Percentiles rank a stretch among this genome's conserved stretches.
Conservation (phyloP, 2,113 vertebrate genomes). For the Anas platyrhynchos region DNA sequence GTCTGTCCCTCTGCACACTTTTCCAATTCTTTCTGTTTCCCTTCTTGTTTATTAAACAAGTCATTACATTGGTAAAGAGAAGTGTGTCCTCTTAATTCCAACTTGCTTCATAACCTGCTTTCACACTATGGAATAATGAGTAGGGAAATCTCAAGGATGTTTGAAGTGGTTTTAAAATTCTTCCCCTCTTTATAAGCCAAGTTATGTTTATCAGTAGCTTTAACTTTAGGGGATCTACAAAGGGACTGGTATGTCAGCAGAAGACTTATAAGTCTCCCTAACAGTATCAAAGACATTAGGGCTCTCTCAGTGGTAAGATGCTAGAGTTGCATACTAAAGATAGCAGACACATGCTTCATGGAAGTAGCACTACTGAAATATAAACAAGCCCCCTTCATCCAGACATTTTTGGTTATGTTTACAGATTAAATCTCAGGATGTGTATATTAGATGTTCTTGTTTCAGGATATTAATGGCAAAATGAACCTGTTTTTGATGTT, state of each 20-base stretch:
- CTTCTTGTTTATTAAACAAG: conserved; percentile 44
- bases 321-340: conserved; percentile 67
- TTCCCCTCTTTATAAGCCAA: conserved; percentile 53
- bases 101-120: conserved; percentile 39
- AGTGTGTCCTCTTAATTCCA: conserved; percentile 16
- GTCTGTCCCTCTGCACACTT: not conserved
- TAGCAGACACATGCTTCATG: conserved; percentile 66
- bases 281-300: conserved; percentile 46
- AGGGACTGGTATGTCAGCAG: conserved; percentile 71
- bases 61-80: not conserved
- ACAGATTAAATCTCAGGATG: conserved; percentile 84
- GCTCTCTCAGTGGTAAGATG: conserved; percentile 36
- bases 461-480: conserved; percentile 80
- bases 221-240: conserved; percentile 67
- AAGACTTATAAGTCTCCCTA: conserved; percentile 63
- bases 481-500: conserved; percentile 81
- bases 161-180: conserved; percentile 72
- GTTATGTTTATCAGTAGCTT: conserved; percentile 65
- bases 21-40: conserved; percentile 19
- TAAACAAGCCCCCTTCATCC: conserved; percentile 76
- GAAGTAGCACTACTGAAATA: conserved; percentile 75
- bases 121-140: conserved; percentile 23
- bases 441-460: conserved; percentile 80
- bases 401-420: conserved; percentile 80
- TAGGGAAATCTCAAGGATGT: conserved; percentile 39